These are phyloP conservation scores for Picus viridis DNA, from an alignment of 2,797 vertebrate genomes.

Conservation along the genomic window DNA sequence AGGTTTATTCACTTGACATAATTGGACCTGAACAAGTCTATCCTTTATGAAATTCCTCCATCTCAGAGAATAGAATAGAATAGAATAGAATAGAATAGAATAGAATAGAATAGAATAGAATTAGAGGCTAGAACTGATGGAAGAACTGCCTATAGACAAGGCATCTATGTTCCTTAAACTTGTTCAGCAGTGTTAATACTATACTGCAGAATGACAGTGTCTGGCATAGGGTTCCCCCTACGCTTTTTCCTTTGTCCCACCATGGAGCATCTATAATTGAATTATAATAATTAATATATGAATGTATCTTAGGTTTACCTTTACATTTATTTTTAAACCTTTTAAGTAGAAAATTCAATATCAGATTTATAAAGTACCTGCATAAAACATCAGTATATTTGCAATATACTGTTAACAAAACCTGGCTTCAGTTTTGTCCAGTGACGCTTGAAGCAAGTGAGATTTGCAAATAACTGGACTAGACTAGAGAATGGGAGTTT, in stretches of 20 bases:
- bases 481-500: background rate
- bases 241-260: background rate
- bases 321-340: background rate
- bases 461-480: background rate
- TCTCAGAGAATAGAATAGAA: too few relatives aligned
- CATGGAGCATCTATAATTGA: background rate
- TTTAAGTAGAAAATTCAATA: background rate
- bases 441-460: background rate
- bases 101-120: too few relatives aligned
- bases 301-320: background rate
- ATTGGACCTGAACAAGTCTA: background rate
- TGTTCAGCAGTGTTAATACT: background rate
- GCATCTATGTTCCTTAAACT: background rate
- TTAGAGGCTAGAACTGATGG: background rate
- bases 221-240: background rate
- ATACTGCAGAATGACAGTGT: background rate
- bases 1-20: background rate
- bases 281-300: background rate
- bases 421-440: background rate
- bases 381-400: background rate
- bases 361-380: background rate
- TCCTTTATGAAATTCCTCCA: background rate
- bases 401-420: background rate
- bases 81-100: too few relatives aligned
- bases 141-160: background rate